phyloP scores from a whole-genome alignment of 1,140 invertebrate genomes.

The Drosophila kepulauana region DNA sequence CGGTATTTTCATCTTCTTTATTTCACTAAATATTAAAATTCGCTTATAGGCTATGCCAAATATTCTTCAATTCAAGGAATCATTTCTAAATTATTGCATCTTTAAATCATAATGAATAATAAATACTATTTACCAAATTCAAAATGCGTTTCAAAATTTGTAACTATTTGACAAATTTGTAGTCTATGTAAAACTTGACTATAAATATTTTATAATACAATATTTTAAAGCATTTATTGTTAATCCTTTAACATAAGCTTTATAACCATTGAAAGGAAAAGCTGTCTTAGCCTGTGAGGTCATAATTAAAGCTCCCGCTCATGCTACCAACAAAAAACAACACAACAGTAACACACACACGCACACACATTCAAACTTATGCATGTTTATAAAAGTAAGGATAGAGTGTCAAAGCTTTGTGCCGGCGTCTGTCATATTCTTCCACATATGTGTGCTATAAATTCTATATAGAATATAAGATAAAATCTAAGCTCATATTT shows the following conservation, averaged over 20 bases:
- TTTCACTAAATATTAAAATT: too few relatives aligned
- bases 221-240: too few relatives aligned
- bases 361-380: background rate
- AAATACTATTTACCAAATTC: constrained; percentile 10
- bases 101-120: background rate
- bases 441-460: constrained; percentile 44
- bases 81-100: constrained; percentile 6
- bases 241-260: constrained; percentile 7
- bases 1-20: too few relatives aligned
- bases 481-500: too few relatives aligned
- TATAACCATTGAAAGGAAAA: constrained; percentile 9
- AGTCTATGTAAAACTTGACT: too few relatives aligned
- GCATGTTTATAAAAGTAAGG: constrained; percentile 21
- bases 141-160: background rate
- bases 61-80: constrained; percentile 1
- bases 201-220: too few relatives aligned
- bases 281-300: constrained; percentile 46
- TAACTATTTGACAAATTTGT: background rate
- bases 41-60: too few relatives aligned
- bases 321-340: background rate
- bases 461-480: constrained; percentile 35
- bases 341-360: constrained; percentile 33
- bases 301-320: constrained; percentile 44
- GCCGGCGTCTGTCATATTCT: background rate
- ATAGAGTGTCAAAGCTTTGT: constrained; percentile 27